Conservation (phyloP, 2,113 vertebrate species). For the Hypocryptadius cinnamomeus region DNA sequence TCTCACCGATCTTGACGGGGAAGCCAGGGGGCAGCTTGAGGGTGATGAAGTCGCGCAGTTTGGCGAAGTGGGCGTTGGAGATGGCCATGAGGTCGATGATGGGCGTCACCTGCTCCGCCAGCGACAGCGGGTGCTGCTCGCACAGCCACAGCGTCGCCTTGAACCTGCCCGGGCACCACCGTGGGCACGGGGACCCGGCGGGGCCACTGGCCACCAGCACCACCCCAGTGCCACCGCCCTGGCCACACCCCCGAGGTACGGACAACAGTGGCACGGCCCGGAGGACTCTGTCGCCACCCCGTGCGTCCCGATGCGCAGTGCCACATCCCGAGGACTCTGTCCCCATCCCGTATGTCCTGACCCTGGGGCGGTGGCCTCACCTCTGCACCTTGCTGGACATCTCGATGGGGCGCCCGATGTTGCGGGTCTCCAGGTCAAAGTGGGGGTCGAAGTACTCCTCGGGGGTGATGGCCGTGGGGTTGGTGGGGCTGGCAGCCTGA, state of each 20-base stretch:
- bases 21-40: slow-evolving; percentile 91
- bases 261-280: rapidly evolving
- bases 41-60: slow-evolving; percentile 93
- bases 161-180: slow-evolving; percentile 71
- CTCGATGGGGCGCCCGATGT: slow-evolving; percentile 90
- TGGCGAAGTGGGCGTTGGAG: slow-evolving; percentile 93
- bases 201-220: rapidly evolving
- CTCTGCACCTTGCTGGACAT: slow-evolving; percentile 97
- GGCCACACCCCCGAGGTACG: rapidly evolving
- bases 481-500: slow-evolving; percentile 86
- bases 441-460: slow-evolving; percentile 92
- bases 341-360: not conserved
- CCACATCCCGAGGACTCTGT: not conserved
- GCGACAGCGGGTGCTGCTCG: slow-evolving; percentile 90
- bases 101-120: slow-evolving; percentile 90
- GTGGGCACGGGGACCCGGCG: not conserved
- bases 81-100: slow-evolving; percentile 98
- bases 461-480: slow-evolving; percentile 86
- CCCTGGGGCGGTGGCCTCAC: slow-evolving; percentile 47
- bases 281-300: too few species aligned
- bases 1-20: slow-evolving; percentile 90
- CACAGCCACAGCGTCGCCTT: slow-evolving; percentile 95
- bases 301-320: not conserved
- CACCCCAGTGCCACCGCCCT: rapidly evolving
- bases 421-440: slow-evolving; percentile 78